Evolutionary conservation across 2,888 invertebrate genomes (phyloP), one percentile per base, ranked within the genome.

Genomic region (Drosophila imparisetae): DNA sequence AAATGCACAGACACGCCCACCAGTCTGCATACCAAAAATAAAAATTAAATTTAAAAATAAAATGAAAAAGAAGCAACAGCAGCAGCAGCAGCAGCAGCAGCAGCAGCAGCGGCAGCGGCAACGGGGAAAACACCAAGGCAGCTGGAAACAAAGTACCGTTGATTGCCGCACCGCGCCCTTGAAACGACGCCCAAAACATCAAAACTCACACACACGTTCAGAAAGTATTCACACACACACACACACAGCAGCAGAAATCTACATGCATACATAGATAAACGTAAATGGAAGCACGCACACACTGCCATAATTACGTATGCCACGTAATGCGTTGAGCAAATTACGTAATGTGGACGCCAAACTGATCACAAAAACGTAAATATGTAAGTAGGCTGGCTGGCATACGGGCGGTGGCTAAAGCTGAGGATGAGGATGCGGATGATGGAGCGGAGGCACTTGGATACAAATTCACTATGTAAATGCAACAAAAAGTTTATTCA

Each of bases 261-360:
- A 24, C 1, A 34, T 30, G 21, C 29, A 30, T 11, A 6, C 7
- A 21, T 18, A 4, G 13, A 10, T 48, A 8, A 38, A 57, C 58
- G 48, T 48, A 36, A 36, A 32, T 62, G 36, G 34, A 49, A 59
- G 67, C 75, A 80, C 80, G 72, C 78, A 76, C 69, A 76, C 69
- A 68, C 61, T 65, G 64, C 61, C 69, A 52, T 80, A 83, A 84
- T 86, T 84, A 86, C 81, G 66, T 79, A 76, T 80, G 72, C 80
- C 78, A 70, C 70, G 73, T 76, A 80, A 80, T 73, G 73, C 71
- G 78, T 61, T 63, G 55, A 72, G 52, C 65, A 68, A 81, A 82
- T 82, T 82, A 73, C 82, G 72, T 81, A 79, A 76, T 76, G 71
- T 66, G 58, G 21, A 73, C 66, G 59, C 61, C 63, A 76, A 80